Evolutionary conservation across 2,888 invertebrate species (phyloP).

Genomic region (Drosophila anomalata): DNA sequence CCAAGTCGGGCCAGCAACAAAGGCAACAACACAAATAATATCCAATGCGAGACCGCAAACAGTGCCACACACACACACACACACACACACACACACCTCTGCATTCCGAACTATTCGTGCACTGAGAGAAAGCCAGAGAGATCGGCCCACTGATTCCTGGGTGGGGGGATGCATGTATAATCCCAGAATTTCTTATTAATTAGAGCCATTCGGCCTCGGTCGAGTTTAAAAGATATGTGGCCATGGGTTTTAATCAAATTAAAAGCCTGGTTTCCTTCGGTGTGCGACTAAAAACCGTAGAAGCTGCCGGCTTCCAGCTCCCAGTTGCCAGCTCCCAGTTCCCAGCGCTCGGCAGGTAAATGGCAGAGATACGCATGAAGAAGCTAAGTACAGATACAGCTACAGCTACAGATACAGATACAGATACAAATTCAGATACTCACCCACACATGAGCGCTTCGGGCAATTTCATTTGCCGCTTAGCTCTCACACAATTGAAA

Average conservation of each 20-base stretch:
- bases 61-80: background rate
- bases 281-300: slow-evolving; percentile 33
- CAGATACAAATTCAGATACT: slow-evolving; percentile 10
- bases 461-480: slow-evolving; percentile 63
- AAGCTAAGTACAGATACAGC: slow-evolving; percentile 27
- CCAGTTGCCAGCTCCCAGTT: background rate
- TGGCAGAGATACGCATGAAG: slow-evolving; percentile 24
- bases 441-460: slow-evolving; percentile 29
- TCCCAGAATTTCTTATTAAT: background rate
- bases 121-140: background rate
- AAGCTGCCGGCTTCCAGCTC: slow-evolving; percentile 10
- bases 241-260: background rate
- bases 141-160: background rate
- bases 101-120: background rate
- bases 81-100: background rate
- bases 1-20: slow-evolving; percentile 44
- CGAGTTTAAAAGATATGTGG: background rate
- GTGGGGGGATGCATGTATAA: background rate
- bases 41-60: slow-evolving; percentile 17
- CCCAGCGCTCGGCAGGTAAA: slow-evolving; percentile 23
- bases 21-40: slow-evolving; percentile 41
- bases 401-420: slow-evolving; percentile 1
- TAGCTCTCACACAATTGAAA: slow-evolving; percentile 62
- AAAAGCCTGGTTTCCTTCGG: slow-evolving; percentile 1
- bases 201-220: background rate